phyloP scores from a whole-genome alignment of 2,888 invertebrate species.

The Seira sanloemensis region DNA sequence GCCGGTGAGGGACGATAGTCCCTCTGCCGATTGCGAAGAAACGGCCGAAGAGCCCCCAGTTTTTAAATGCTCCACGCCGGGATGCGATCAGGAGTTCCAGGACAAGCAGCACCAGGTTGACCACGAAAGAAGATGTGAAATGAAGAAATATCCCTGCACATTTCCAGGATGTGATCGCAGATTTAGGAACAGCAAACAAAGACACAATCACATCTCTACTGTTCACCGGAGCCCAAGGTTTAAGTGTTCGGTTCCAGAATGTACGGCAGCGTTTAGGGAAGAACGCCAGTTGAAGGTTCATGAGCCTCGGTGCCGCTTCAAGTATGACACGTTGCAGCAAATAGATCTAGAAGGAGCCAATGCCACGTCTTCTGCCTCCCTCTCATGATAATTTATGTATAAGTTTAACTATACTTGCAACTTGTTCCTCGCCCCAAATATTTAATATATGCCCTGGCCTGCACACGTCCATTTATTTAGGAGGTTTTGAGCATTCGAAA shows the following conservation, averaged over 20 bases:
- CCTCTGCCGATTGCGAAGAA: conserved; percentile 57
- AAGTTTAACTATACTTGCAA: too few relatives aligned
- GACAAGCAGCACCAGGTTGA: conserved; percentile 61
- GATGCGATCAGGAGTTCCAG: conserved; percentile 57
- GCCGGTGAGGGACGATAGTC: conserved; percentile 58
- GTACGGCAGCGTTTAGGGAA: conserved; percentile 63
- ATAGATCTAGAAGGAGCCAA: conserved; percentile 60
- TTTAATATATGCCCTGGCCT: too few relatives aligned
- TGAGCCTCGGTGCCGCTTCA: conserved; percentile 66
- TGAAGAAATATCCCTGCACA: conserved; percentile 63
- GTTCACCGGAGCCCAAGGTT: conserved; percentile 60
- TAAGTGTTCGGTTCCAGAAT: conserved; percentile 65
- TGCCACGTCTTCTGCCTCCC: background rate
- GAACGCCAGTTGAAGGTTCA: conserved; percentile 64
- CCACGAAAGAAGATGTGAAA: conserved; percentile 62
- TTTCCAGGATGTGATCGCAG: conserved; percentile 64
- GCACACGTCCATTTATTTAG: too few relatives aligned
- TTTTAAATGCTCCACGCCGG: conserved; percentile 62
- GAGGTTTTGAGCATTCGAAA: too few relatives aligned
- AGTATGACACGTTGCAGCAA: conserved; percentile 61
- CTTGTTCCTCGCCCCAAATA: too few relatives aligned
- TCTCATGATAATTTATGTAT: background rate
- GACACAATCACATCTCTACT: conserved; percentile 64
- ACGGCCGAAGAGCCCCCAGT: conserved; percentile 43
- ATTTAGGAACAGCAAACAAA: conserved; percentile 65